These are phyloP conservation scores for Sabatieria punctata DNA, from an alignment of 2,888 invertebrate genomes.

Conservation along the genomic window DNA sequence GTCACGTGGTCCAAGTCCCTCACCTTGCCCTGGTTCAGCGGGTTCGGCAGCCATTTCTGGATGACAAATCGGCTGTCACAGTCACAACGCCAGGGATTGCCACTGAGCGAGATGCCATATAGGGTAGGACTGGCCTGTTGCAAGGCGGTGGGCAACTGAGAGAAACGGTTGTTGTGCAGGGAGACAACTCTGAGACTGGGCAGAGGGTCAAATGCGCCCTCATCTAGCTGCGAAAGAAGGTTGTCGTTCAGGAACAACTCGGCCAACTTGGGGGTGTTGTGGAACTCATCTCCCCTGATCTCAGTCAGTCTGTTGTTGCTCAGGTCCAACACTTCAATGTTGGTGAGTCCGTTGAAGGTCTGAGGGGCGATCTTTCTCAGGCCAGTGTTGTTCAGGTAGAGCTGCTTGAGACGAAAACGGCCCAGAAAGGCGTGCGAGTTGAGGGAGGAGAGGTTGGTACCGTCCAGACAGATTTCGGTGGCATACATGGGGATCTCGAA, in stretches of 20 bases:
- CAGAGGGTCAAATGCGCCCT: conserved; percentile 15
- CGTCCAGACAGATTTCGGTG: conserved; percentile 67
- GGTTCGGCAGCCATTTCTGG: conserved; percentile 6
- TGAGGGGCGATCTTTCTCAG: conserved; percentile 19
- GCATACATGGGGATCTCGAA: conserved; percentile 75
- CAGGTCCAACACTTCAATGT: conserved; percentile 21
- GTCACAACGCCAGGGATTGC: conserved; percentile 29
- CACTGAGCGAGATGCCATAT: conserved; percentile 16
- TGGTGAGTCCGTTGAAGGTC: conserved; percentile 23
- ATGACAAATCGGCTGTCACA: conserved; percentile 14
- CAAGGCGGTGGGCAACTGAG: conserved; percentile 10
- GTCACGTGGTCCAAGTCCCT: conserved; percentile 17
- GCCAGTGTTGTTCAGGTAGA: conserved; percentile 21
- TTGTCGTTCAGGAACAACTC: conserved; percentile 20
- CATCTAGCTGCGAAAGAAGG: conserved; percentile 11
- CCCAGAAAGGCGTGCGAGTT: conserved; percentile 66
- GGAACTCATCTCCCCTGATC: conserved; percentile 18
- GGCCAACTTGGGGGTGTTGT: conserved; percentile 15
- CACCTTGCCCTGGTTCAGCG: conserved; percentile 12
- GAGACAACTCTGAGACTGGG: conserved; percentile 17
- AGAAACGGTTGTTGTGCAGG: conserved; percentile 20
- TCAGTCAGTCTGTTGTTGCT: conserved; percentile 17
- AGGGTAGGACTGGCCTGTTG: conserved; percentile 9
- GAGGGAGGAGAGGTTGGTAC: conserved; percentile 56
- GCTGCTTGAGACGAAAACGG: conserved; percentile 15